Evolutionary conservation across 1,140 invertebrate species (phyloP).

Genomic region (Drosophila neocordata): DNA sequence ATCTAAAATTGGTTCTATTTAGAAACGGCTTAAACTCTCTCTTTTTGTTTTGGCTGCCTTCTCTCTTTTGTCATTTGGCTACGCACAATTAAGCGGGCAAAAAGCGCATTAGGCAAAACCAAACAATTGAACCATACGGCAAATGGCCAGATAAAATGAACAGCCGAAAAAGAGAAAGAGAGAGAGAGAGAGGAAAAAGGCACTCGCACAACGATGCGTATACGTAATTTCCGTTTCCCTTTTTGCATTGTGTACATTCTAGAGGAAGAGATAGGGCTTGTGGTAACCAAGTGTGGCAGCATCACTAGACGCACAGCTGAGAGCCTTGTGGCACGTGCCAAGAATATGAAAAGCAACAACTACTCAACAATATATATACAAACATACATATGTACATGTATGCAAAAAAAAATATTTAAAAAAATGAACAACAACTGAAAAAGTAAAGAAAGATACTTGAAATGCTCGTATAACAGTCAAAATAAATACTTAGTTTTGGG

Average conservation of each 20-base stretch:
- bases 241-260: background rate
- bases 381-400: too few relatives aligned
- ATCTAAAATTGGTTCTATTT: constrained; percentile 7
- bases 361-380: background rate
- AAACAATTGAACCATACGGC: background rate
- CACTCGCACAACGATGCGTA: constrained; percentile 6
- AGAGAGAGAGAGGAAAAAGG: background rate
- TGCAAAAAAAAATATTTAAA: background rate
- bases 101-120: constrained; percentile 30
- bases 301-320: constrained; percentile 2
- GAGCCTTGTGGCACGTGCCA: constrained; percentile 6
- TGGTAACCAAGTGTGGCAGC: constrained; percentile 6
- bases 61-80: constrained; percentile 38
- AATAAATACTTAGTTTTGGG: constrained; percentile 2
- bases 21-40: background rate
- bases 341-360: background rate
- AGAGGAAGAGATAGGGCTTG: background rate
- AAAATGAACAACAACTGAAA: background rate
- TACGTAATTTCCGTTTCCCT: constrained; percentile 7
- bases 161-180: background rate
- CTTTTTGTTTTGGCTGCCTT: background rate
- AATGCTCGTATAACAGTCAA: constrained; percentile 2
- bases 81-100: constrained; percentile 52
- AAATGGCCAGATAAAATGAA: background rate
- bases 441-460: background rate